Evolutionary conservation across 1,140 invertebrate genomes (phyloP).

Genomic region (Aphaenogaster ashmeadi): DNA sequence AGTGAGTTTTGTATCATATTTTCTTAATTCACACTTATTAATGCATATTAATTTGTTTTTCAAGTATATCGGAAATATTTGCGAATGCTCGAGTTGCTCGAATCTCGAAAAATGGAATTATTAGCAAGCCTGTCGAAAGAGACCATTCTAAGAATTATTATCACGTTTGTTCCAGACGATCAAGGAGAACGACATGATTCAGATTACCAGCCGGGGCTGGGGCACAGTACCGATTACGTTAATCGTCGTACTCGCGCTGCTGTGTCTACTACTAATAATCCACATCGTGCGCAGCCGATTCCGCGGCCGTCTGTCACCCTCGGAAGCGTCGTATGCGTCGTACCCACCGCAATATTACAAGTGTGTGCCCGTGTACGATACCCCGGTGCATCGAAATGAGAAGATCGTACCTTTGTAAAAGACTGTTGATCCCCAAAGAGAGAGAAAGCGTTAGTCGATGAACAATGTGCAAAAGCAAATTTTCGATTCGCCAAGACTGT

Average conservation of each 20-base stretch:
- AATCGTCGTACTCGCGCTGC: constrained; percentile 78
- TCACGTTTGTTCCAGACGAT: constrained; percentile 58
- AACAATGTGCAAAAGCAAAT: neutral
- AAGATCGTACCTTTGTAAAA: constrained; percentile 83
- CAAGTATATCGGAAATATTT: constrained; percentile 3
- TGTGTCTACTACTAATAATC: constrained; percentile 80
- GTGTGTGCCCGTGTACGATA: constrained; percentile 84
- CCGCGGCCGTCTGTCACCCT: constrained; percentile 80
- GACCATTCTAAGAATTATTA: neutral
- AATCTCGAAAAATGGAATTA: neutral
- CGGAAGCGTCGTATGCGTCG: constrained; percentile 77
- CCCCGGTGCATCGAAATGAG: constrained; percentile 80
- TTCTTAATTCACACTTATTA: neutral
- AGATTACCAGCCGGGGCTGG: constrained; percentile 77
- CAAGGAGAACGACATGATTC: constrained; percentile 65
- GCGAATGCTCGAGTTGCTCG: neutral
- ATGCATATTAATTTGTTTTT: neutral
- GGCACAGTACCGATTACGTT: constrained; percentile 82
- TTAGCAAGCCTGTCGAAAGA: neutral
- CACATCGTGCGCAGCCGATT: constrained; percentile 82
- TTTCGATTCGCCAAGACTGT: constrained; percentile 16
- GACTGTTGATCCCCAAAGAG: constrained; percentile 44
- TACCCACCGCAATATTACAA: constrained; percentile 85
- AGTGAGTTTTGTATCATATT: constrained; percentile 72
- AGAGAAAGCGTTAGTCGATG: neutral